These are phyloP conservation scores for Argynnis bischoffii DNA, from an alignment of 2,888 invertebrate genomes.

Conservation along the genomic window DNA sequence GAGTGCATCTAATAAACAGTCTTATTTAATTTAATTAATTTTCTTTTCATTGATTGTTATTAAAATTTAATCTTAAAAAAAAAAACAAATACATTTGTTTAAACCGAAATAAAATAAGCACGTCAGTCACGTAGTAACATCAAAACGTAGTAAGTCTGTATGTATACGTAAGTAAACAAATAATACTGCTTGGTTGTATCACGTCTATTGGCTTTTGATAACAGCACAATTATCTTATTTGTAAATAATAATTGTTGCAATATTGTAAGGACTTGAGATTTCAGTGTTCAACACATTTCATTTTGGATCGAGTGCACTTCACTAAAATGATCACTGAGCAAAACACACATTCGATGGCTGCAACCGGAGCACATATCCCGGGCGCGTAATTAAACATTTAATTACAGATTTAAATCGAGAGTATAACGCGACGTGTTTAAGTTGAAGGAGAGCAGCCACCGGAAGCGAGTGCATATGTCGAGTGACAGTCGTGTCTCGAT, in stretches of 20 bases:
- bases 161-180: constrained; percentile 6
- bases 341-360: constrained; percentile 33
- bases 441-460: constrained; percentile 69
- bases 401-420: constrained; percentile 28
- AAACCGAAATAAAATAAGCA: too few species aligned
- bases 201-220: constrained; percentile 21
- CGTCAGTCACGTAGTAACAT: background rate
- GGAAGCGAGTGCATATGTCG: constrained; percentile 69
- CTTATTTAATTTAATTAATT: constrained; percentile 48
- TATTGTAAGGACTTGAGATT: constrained; percentile 4
- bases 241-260: constrained; percentile 11
- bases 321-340: constrained; percentile 22
- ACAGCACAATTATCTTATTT: constrained; percentile 27
- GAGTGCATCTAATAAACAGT: constrained; percentile 50
- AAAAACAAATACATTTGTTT: background rate
- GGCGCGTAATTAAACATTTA: constrained; percentile 17
- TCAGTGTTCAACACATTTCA: constrained; percentile 37
- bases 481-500: constrained; percentile 48
- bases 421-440: constrained; percentile 45
- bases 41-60: constrained; percentile 16
- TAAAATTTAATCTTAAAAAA: background rate
- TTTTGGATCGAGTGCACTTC: constrained; percentile 13
- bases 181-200: constrained; percentile 20
- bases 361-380: constrained; percentile 16
- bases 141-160: background rate